phyloP scores from a whole-genome alignment of 2,888 invertebrate genomes.

The Ptychoptera albimana region DNA sequence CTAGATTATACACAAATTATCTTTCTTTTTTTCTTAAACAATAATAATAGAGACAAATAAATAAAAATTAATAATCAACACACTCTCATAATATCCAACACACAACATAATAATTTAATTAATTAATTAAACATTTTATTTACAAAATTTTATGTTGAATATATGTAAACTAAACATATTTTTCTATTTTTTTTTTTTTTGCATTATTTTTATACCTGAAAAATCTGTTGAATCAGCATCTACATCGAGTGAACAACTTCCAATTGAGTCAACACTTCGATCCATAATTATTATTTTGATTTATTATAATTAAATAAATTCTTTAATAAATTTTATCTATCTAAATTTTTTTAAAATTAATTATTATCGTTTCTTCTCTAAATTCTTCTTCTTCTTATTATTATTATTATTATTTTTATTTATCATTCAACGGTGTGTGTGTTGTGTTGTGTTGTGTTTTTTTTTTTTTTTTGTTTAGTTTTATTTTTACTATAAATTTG shows the following conservation, averaged over 20 bases:
- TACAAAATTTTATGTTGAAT: slow-evolving; percentile 1
- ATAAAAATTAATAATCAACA: too few species aligned
- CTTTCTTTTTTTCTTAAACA: too few species aligned
- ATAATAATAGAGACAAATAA: too few species aligned
- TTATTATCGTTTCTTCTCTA: slow-evolving; percentile 1
- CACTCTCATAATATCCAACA: too few species aligned
- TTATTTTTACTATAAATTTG: too few species aligned
- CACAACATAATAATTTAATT: too few species aligned
- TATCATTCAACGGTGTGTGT: too few species aligned
- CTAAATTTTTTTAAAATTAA: background rate
- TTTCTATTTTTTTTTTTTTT: background rate
- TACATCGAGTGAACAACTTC: slow-evolving; percentile 73
- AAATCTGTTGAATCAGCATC: slow-evolving; percentile 56
- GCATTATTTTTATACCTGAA: slow-evolving; percentile 44
- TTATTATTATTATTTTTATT: too few species aligned
- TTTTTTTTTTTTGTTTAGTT: too few species aligned
- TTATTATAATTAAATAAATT: slow-evolving; percentile 10
- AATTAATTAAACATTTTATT: background rate
- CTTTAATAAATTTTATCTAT: slow-evolving; percentile 1
- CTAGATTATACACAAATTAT: too few species aligned
- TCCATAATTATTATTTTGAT: slow-evolving; percentile 40
- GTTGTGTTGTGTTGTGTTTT: too few species aligned
- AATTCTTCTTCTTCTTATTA: too few species aligned
- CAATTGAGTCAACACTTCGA: slow-evolving; percentile 68
- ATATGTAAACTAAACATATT: background rate